Conservation (phyloP, 2,888 invertebrate species). For the Drosophila borborema region DNA sequence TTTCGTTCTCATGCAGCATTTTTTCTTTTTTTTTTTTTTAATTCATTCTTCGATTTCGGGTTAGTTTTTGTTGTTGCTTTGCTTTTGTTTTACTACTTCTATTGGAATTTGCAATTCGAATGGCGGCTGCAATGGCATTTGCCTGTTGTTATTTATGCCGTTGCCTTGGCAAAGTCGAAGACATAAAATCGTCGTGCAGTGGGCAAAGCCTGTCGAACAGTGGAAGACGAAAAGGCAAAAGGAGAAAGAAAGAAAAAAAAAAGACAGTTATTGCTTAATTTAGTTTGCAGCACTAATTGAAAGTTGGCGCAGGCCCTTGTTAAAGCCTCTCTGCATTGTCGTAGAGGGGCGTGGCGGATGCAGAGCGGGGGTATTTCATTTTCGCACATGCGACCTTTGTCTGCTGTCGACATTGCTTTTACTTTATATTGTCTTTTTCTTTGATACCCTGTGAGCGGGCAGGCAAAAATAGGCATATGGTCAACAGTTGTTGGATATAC, state of each 20-base stretch:
- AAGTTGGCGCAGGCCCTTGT: conserved; percentile 51
- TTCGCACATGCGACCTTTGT: conserved; percentile 57
- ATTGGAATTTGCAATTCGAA: conserved; percentile 57
- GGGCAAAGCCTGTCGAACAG: conserved; percentile 19
- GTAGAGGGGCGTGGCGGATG: background rate
- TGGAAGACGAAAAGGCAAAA: conserved; percentile 2
- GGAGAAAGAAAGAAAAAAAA: conserved; percentile 1
- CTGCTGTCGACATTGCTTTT: conserved; percentile 32
- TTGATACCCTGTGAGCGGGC: conserved; percentile 10
- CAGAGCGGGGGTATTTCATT: conserved; percentile 43
- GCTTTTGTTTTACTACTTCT: conserved; percentile 19
- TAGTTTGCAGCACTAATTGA: conserved; percentile 73
- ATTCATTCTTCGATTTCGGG: conserved; percentile 1
- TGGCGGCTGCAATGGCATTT: conserved; percentile 32
- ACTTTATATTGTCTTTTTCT: conserved; percentile 19
- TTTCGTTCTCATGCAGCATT: conserved; percentile 1
- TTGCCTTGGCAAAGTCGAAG: conserved; percentile 31
- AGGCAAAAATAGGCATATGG: background rate
- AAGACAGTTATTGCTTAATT: conserved; percentile 66
- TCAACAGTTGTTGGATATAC: background rate
- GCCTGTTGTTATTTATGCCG: conserved; percentile 65
- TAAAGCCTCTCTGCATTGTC: conserved; percentile 10
- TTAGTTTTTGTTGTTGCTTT: background rate
- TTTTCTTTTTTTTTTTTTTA: background rate
- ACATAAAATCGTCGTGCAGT: conserved; percentile 19